phyloP scores from a whole-genome alignment of 2,113 vertebrate genomes.

The Dunckerocampus dactyliophorus region DNA sequence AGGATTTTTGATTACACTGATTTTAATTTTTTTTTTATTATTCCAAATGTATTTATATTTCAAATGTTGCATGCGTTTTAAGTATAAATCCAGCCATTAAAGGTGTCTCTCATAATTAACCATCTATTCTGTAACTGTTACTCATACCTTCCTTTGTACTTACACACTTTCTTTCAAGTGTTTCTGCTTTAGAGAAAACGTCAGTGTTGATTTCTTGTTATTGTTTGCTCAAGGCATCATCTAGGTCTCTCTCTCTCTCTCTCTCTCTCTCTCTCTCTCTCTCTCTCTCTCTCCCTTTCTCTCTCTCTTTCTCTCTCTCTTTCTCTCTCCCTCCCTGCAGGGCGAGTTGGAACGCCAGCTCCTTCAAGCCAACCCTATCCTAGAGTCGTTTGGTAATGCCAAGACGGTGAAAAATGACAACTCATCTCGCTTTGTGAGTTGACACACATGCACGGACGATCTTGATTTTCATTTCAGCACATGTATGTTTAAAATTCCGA shows the following conservation, averaged over 20 bases:
- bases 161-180: neutral
- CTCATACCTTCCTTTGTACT: too few relatives aligned
- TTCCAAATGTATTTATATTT: too few relatives aligned
- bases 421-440: slow-evolving; percentile 97
- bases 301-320: neutral
- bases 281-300: slow-evolving; percentile 14
- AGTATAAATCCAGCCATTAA: neutral
- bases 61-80: neutral
- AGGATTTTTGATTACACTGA: neutral
- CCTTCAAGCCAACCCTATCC: slow-evolving; percentile 95
- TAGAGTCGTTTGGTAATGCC: slow-evolving; percentile 96
- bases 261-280: neutral
- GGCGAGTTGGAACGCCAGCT: slow-evolving; percentile 96
- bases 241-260: slow-evolving; percentile 12
- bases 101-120: neutral
- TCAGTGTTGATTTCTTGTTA: neutral
- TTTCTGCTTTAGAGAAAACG: neutral
- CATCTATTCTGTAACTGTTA: neutral
- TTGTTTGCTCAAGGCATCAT: neutral
- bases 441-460: slow-evolving; percentile 12
- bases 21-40: neutral
- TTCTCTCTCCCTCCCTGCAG: slow-evolving; percentile 65
- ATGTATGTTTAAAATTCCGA: neutral
- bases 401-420: slow-evolving; percentile 99
- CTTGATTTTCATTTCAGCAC: slow-evolving; percentile 15